Percentiles rank a stretch among this genome's conserved stretches.
Conservation (phyloP, 2,888 invertebrate genomes). For the Pachliopta kotzebuea region DNA sequence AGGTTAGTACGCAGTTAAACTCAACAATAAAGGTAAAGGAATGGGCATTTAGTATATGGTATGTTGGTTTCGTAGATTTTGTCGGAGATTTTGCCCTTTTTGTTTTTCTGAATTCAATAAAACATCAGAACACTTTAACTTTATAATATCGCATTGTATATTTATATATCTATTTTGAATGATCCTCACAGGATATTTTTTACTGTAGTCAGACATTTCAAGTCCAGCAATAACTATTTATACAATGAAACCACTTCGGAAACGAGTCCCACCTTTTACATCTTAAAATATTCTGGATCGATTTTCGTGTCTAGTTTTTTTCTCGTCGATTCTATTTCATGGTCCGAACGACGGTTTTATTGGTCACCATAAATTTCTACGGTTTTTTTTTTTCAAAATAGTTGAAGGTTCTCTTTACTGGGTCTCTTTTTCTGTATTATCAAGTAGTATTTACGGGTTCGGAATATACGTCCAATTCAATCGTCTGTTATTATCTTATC, state of each 20-base stretch:
- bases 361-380: conserved; percentile 7
- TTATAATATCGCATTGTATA: conserved; percentile 24
- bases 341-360: conserved; percentile 11
- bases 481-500: background rate
- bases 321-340: conserved; percentile 20
- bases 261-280: conserved; percentile 17
- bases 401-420: conserved; percentile 2
- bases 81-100: too few relatives aligned
- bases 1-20: too few relatives aligned
- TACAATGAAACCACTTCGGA: conserved; percentile 21
- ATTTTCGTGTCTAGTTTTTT: conserved; percentile 24
- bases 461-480: conserved; percentile 1
- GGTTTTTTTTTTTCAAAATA: conserved; percentile 12
- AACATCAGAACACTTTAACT: conserved; percentile 26
- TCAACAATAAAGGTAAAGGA: too few relatives aligned
- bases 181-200: conserved; percentile 19
- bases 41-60: too few relatives aligned
- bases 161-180: conserved; percentile 25
- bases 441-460: conserved; percentile 8
- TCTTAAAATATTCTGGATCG: conserved; percentile 23
- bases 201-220: conserved; percentile 24
- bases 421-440: conserved; percentile 2
- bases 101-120: conserved; percentile 13
- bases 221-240: conserved; percentile 23
- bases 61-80: too few relatives aligned